phyloP scores from a whole-genome alignment of 2,888 invertebrate species.

The Caenorhabditis japonica region DNA sequence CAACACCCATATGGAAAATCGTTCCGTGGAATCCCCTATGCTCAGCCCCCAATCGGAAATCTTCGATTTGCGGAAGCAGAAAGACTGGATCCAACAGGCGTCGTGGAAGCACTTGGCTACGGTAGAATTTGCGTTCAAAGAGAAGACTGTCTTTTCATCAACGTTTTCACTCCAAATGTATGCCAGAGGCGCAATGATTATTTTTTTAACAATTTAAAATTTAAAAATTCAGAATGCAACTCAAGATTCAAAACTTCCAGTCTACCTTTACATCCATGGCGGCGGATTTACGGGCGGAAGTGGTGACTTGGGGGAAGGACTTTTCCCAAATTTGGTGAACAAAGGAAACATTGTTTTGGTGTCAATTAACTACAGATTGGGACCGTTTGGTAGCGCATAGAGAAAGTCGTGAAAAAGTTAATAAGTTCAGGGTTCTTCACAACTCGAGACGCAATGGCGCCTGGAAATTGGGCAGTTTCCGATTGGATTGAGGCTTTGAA shows the following conservation, averaged over 20 bases:
- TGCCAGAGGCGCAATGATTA: too few species aligned
- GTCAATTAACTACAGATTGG: slow-evolving; percentile 56
- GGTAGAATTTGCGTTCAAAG: slow-evolving; percentile 48
- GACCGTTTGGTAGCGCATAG: slow-evolving; percentile 50
- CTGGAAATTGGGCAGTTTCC: slow-evolving; percentile 57
- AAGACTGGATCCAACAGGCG: slow-evolving; percentile 38
- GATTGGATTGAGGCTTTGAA: slow-evolving; percentile 54
- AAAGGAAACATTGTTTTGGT: slow-evolving; percentile 53
- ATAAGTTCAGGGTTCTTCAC: slow-evolving; percentile 53
- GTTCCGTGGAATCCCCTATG: slow-evolving; percentile 57
- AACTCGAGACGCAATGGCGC: slow-evolving; percentile 50
- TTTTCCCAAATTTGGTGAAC: slow-evolving; percentile 54
- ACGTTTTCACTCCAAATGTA: slow-evolving; percentile 53
- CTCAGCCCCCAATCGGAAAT: slow-evolving; percentile 39
- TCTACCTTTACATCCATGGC: slow-evolving; percentile 56
- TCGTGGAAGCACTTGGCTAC: slow-evolving; percentile 44
- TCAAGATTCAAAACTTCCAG: slow-evolving; percentile 43
- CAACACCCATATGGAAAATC: slow-evolving; percentile 52
- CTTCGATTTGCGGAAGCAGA: slow-evolving; percentile 49
- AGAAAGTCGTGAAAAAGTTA: neutral
- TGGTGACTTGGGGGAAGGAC: slow-evolving; percentile 52
- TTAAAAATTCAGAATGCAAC: slow-evolving; percentile 40
- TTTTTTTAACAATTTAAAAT: neutral
- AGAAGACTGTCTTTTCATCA: slow-evolving; percentile 59
- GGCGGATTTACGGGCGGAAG: slow-evolving; percentile 57